Evolutionary conservation across 2,888 invertebrate species (phyloP).

Genomic region (Caradrina clavipalpis): DNA sequence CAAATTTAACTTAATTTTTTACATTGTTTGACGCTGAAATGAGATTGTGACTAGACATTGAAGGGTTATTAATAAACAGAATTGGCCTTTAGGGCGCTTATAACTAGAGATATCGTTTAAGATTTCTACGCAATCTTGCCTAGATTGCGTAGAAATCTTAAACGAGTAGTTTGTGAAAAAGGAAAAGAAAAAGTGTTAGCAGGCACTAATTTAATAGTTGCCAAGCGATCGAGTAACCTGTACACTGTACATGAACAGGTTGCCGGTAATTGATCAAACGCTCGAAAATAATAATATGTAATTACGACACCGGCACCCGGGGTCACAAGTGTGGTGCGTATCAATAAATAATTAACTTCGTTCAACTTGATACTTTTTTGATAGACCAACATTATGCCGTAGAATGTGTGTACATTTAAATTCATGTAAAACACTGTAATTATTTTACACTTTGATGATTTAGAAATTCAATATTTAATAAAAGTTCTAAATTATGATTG

Average conservation of each 20-base stretch:
- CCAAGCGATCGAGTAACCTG: no score
- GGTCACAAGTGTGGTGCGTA: constrained; percentile 1
- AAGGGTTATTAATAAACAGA: no score
- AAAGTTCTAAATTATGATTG: constrained; percentile 5
- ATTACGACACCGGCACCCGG: not conserved
- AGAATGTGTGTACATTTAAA: not conserved
- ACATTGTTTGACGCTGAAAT: no score
- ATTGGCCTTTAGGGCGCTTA: no score
- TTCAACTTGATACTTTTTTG: constrained; percentile 24
- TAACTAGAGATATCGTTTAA: no score
- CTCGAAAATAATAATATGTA: constrained; percentile 15
- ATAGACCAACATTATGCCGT: not conserved
- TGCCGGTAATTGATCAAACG: constrained; percentile 17
- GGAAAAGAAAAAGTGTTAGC: no score
- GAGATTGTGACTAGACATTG: no score
- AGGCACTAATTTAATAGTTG: not conserved
- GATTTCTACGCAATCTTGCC: no score
- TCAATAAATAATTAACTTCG: constrained; percentile 23
- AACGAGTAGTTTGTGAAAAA: no score
- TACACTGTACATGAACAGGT: not conserved
- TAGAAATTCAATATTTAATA: not conserved
- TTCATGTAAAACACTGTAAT: not conserved
- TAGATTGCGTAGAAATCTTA: no score
- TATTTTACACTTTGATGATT: not conserved
- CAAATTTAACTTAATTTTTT: no score